These are phyloP conservation scores for Eulemur mongoz DNA, from an alignment of 2,797 vertebrate genomes.

Conservation along the genomic window DNA sequence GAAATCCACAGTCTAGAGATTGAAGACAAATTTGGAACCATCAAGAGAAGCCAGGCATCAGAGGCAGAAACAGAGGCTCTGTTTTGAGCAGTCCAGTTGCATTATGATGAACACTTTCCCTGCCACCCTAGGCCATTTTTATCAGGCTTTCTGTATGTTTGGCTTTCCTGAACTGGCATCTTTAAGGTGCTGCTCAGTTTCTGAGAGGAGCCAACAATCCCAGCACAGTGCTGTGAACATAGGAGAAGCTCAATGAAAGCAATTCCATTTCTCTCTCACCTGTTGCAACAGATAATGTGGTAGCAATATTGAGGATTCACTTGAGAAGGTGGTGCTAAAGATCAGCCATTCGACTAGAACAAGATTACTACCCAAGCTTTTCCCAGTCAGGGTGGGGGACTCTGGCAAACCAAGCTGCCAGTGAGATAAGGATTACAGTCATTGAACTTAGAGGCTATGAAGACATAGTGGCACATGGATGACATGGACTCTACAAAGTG, in stretches of 20 bases:
- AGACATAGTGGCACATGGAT: not conserved
- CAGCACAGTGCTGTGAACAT: not conserved
- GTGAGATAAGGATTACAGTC: not conserved
- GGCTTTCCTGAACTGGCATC: not conserved
- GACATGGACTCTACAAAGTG: not conserved
- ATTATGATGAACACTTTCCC: conserved; percentile 17
- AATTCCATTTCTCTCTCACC: not conserved
- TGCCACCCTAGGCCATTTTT: not conserved
- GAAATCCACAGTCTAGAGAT: conserved; percentile 23
- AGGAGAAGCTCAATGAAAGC: not conserved
- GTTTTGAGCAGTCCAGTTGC: not conserved
- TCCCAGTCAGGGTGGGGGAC: not conserved
- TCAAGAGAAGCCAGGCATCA: not conserved
- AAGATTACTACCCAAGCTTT: conserved; percentile 5
- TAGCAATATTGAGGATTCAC: not conserved
- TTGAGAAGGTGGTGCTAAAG: not conserved
- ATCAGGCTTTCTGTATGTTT: not conserved
- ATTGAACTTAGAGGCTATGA: conserved; percentile 27
- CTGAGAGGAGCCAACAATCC: not conserved
- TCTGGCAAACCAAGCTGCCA: not conserved
- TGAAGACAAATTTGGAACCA: not conserved
- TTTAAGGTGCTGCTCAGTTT: conserved; percentile 5
- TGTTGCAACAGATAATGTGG: conserved; percentile 10
- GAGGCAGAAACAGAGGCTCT: not conserved
- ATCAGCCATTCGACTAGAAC: not conserved